A percentile compares a stretch with the other conserved stretches of the same genome.
phyloP scores from a whole-genome alignment of 2,797 vertebrate genomes.

The Karalla daura region DNA sequence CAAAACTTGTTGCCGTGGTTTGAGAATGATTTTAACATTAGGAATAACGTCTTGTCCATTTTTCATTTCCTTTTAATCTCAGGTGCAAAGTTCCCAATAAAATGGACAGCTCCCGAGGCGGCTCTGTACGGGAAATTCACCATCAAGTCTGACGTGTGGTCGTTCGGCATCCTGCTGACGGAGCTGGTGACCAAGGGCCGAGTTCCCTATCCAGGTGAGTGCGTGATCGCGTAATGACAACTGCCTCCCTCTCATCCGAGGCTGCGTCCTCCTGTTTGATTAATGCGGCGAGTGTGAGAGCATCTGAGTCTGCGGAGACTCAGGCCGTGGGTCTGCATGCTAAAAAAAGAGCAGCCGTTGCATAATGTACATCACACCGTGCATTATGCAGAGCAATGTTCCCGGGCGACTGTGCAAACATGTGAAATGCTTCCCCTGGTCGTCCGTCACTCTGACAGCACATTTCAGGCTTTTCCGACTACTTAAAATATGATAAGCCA shows the following conservation, averaged over 20 bases:
- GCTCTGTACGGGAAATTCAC: slow-evolving; percentile 98
- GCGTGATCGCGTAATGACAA: neutral
- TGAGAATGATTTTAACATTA: no score
- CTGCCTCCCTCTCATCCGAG: slow-evolving; percentile 17
- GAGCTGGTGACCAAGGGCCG: slow-evolving; percentile 99
- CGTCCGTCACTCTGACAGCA: neutral
- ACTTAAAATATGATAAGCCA: no score
- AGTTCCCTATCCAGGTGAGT: slow-evolving; percentile 97
- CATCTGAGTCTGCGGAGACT: neutral
- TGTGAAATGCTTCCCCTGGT: slow-evolving; percentile 7
- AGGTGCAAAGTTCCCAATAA: slow-evolving; percentile 99
- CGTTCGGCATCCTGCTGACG: slow-evolving; percentile 98
- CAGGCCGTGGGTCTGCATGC: neutral
- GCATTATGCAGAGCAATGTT: slow-evolving; percentile 52
- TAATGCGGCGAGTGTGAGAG: slow-evolving; percentile 12
- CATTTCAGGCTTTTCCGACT: neutral
- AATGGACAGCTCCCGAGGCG: slow-evolving; percentile 98
- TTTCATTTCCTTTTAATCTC: no score
- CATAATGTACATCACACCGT: slow-evolving; percentile 47
- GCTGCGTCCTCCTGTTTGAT: slow-evolving; percentile 22
- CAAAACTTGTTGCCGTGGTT: neutral
- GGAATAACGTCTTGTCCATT: no score
- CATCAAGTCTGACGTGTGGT: slow-evolving; percentile 99
- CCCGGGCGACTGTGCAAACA: slow-evolving; percentile 27
- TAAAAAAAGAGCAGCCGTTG: slow-evolving; percentile 54